Percentiles rank a stretch among this genome's conserved stretches.
Conservation (phyloP, 2,888 invertebrate species). For the Syritta pipiens region DNA sequence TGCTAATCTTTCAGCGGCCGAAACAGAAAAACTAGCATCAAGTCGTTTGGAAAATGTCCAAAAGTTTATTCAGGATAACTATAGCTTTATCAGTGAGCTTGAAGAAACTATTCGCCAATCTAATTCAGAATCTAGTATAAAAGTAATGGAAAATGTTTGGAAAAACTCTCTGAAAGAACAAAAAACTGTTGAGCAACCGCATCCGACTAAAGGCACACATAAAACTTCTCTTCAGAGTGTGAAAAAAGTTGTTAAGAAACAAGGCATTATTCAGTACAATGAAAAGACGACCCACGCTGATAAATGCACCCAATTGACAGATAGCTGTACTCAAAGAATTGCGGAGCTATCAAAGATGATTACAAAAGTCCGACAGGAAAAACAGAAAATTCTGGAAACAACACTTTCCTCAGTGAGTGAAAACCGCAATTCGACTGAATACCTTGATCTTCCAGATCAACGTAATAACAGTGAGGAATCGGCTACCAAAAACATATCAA, state of each 20-base stretch:
- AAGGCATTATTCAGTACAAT: too few relatives aligned
- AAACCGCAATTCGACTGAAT: slow-evolving; percentile 77
- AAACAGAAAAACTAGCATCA: slow-evolving; percentile 61
- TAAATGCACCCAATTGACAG: slow-evolving; percentile 81
- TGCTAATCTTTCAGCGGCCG: slow-evolving; percentile 74
- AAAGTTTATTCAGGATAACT: slow-evolving; percentile 76
- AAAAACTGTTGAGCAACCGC: not conserved
- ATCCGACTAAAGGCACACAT: not conserved
- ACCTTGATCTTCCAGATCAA: slow-evolving; percentile 75
- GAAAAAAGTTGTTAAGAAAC: slow-evolving; percentile 5
- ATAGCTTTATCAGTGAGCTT: slow-evolving; percentile 75
- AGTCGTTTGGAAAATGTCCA: slow-evolving; percentile 74
- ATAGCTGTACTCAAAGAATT: slow-evolving; percentile 81
- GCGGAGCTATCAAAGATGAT: slow-evolving; percentile 81
- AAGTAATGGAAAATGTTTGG: slow-evolving; percentile 74
- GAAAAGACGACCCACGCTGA: slow-evolving; percentile 66
- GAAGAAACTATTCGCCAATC: slow-evolving; percentile 74
- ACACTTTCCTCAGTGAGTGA: slow-evolving; percentile 77
- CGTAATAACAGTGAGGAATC: slow-evolving; percentile 47
- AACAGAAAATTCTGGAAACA: slow-evolving; percentile 80
- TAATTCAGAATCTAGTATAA: slow-evolving; percentile 70
- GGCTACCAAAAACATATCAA: slow-evolving; percentile 12
- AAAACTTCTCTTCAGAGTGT: not conserved
- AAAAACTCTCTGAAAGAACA: slow-evolving; percentile 68
- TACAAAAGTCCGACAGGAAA: slow-evolving; percentile 82